Conservation (phyloP, 2,797 vertebrate species). For the Lophius americanus region DNA sequence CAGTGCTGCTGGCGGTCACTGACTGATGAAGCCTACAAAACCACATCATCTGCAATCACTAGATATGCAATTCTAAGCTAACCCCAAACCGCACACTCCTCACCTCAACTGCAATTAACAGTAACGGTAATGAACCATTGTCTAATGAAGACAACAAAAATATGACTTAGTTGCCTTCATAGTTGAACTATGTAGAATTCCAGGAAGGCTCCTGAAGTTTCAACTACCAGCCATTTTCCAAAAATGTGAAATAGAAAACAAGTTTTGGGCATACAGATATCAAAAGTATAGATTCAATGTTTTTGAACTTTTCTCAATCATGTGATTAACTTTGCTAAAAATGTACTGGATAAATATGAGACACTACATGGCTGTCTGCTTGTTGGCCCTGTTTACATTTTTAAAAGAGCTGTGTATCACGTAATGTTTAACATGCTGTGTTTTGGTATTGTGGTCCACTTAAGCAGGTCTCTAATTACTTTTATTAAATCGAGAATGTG, state of each 20-base stretch:
- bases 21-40: too few relatives aligned
- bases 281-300: slow-evolving; percentile 17
- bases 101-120: too few relatives aligned
- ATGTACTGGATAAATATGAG: neutral
- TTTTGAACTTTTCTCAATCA: neutral
- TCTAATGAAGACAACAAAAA: slow-evolving; percentile 3
- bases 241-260: neutral
- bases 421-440: slow-evolving; percentile 1
- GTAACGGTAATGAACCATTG: too few relatives aligned
- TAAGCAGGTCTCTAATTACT: slow-evolving; percentile 8
- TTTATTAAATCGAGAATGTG: slow-evolving; percentile 7
- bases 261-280: slow-evolving; percentile 8
- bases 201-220: slow-evolving; percentile 1
- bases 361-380: neutral
- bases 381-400: too few relatives aligned
- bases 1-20: too few relatives aligned
- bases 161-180: slow-evolving; percentile 1
- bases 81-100: too few relatives aligned
- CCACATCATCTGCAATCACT: too few relatives aligned
- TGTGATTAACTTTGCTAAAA: slow-evolving; percentile 14
- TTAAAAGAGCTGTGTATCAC: too few relatives aligned
- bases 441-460: slow-evolving; percentile 4
- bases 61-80: too few relatives aligned
- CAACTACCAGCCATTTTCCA: slow-evolving; percentile 3
- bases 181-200: slow-evolving; percentile 23